Base-by-base conservation (phyloP, 2,113 vertebrate genomes). In the Pseudolaguvia tuberculata region DNA sequence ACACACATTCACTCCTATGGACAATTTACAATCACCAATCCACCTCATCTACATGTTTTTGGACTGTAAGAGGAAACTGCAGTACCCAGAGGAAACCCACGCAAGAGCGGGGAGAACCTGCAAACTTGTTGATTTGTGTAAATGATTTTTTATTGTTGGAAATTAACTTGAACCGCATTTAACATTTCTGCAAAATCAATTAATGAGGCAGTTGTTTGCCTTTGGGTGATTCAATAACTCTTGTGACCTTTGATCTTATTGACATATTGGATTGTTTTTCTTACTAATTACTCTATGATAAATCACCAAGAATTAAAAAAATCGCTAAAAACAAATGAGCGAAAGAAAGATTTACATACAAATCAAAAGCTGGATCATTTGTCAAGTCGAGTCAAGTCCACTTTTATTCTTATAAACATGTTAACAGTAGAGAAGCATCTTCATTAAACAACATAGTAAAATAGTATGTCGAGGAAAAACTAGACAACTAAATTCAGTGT, bases 291-390 rank as follows among this genome's bases (percentile, higher is more conserved):
- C 4, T 53, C 15, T 50, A 59, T 63, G 48, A 25, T 4, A 63
- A 73, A 61, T 1, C 20, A 27, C 25, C 23, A 21, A 29, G 15
- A 3, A 31, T 10, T 51, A 39, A 61, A 27, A 61, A 27, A 51
- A 63, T 62, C 58, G 23, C 51, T 67, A n/a, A 50, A 5, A 35
- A 67, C 45, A 67, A 67, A 67, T 67, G 31, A 67, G 45, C 21
- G 45, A 66, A 47, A 47, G 25, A 17, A 47, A 31, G 25, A 52
- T 78, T 42, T 63, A 18, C 15, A 56, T 1, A 63, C 15, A 72
- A 55, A 45, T 42, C 39, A 7, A 39, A 42, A 25, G 35, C 48
- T 14, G 20, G 20, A 1, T 55, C 2, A 18, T 35, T 66, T 50
- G 31, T 35, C 31, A 35, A 35, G 31, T 35, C 31, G 31, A n/a